Evolutionary conservation across 1,140 invertebrate genomes (phyloP).

Genomic region (Neodiprion fabricii): DNA sequence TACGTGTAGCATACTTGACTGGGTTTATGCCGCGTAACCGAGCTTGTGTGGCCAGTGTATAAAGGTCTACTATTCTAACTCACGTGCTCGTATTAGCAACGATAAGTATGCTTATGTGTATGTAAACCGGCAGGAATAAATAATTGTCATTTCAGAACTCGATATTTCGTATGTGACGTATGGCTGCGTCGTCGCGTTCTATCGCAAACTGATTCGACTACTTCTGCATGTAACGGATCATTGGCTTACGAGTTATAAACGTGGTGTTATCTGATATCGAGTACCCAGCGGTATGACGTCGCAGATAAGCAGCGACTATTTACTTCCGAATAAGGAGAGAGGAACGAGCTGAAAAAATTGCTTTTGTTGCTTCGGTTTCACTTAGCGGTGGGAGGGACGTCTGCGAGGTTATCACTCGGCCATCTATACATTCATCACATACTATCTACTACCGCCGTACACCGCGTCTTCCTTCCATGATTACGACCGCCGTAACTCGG

Average conservation of each 20-base stretch:
- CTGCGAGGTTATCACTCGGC: background rate
- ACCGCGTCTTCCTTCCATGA: background rate
- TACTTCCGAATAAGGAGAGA: background rate
- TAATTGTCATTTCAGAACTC: no score
- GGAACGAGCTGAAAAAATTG: background rate
- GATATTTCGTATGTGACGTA: background rate
- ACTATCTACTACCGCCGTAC: background rate
- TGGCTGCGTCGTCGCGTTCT: background rate
- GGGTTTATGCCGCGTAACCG: no score
- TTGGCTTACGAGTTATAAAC: background rate
- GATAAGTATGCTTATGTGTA: no score
- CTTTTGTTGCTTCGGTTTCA: background rate
- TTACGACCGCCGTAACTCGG: background rate
- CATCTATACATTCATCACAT: background rate
- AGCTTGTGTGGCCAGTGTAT: no score
- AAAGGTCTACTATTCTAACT: no score
- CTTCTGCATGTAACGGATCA: background rate
- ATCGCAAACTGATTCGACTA: background rate
- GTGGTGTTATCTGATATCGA: background rate
- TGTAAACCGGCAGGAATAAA: no score
- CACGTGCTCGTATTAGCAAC: no score
- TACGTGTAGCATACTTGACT: no score
- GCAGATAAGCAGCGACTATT: slow-evolving; percentile 5
- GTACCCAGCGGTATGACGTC: background rate
- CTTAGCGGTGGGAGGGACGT: background rate